Evolutionary conservation across 2,888 invertebrate species (phyloP).

Genomic region (Bruchidius siliquastri): DNA sequence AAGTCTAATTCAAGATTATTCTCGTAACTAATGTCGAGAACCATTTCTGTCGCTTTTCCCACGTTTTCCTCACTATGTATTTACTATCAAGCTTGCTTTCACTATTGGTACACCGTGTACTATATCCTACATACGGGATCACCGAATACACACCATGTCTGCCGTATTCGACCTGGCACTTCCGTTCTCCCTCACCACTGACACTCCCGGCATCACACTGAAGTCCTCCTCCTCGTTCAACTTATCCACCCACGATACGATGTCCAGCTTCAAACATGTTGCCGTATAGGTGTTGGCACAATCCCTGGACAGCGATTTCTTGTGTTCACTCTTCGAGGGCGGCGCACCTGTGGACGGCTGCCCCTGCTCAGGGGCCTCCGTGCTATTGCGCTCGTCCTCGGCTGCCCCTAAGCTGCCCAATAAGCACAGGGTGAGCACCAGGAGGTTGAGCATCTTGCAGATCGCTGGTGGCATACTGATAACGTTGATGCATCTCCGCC

Average conservation of each 20-base stretch:
- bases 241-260: constrained; percentile 71
- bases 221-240: constrained; percentile 67
- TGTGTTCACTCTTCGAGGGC: constrained; percentile 34
- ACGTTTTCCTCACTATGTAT: neutral
- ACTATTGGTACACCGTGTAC: neutral
- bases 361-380: constrained; percentile 26
- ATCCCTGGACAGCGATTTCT: constrained; percentile 44
- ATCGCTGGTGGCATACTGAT: constrained; percentile 4
- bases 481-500: neutral
- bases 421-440: constrained; percentile 10
- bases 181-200: constrained; percentile 62
- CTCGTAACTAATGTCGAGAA: too few relatives aligned
- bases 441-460: constrained; percentile 2
- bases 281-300: constrained; percentile 61
- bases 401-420: constrained; percentile 13
- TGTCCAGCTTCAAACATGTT: constrained; percentile 74
- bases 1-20: too few relatives aligned
- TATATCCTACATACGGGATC: too few relatives aligned
- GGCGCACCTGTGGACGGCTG: constrained; percentile 25
- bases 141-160: constrained; percentile 48
- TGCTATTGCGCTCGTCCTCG: constrained; percentile 12
- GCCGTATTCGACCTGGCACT: constrained; percentile 53
- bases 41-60: too few relatives aligned
- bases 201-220: constrained; percentile 67
- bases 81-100: neutral